Percentiles rank a stretch among this genome's conserved stretches.
phyloP scores from a whole-genome alignment of 2,797 vertebrate genomes.

The Pyrocephalus nanus region DNA sequence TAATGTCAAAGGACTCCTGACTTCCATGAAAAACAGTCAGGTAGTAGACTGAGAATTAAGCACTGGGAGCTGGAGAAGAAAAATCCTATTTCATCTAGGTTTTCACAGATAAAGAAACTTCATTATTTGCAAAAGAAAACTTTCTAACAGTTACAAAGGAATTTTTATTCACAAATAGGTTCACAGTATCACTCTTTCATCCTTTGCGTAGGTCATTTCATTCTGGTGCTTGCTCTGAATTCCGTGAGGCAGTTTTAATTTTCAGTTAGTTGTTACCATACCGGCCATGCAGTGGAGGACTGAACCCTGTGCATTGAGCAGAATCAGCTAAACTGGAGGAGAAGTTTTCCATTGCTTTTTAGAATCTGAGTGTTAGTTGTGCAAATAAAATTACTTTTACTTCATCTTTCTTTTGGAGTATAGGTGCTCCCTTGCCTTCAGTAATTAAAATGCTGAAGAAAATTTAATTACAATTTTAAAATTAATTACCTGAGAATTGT shows the following conservation, averaged over 20 bases:
- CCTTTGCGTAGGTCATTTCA: neutral
- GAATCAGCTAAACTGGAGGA: neutral
- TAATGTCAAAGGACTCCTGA: neutral
- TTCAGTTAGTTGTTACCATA: fast-evolving
- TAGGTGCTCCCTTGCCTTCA: neutral
- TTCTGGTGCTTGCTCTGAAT: neutral
- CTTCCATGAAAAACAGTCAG: neutral
- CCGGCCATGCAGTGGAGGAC: neutral
- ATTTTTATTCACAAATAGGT: neutral
- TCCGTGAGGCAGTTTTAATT: neutral
- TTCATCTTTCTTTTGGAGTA: neutral
- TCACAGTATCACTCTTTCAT: neutral
- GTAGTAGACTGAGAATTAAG: neutral
- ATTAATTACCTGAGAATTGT: neutral
- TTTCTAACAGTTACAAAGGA: neutral
- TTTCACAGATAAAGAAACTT: neutral
- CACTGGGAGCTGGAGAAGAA: neutral
- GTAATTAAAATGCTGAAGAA: neutral
- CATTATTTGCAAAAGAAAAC: neutral
- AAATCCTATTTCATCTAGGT: neutral
- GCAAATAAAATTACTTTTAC: neutral
- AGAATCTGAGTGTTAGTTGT: neutral
- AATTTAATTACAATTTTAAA: constrained; percentile 2
- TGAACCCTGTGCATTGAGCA: neutral
- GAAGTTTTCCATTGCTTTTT: neutral